A percentile compares a stretch with the other conserved stretches of the same genome.
Evolutionary conservation across 2,113 vertebrate genomes (phyloP).

Genomic region (Bos indicus): DNA sequence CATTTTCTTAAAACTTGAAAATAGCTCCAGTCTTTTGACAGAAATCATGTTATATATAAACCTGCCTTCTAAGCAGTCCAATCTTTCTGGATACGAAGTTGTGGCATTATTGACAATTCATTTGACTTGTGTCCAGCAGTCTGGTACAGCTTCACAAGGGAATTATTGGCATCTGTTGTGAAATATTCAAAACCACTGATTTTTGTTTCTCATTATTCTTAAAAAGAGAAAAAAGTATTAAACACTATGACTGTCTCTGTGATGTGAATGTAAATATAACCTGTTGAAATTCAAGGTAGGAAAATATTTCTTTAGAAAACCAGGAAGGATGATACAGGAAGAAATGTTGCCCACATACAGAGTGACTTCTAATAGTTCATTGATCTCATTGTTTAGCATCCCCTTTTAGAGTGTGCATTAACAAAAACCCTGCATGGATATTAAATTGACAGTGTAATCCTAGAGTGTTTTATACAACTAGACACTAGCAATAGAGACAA

Average conservation of each 20-base stretch:
- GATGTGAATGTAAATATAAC: slow-evolving; percentile 33
- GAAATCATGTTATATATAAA: slow-evolving; percentile 19
- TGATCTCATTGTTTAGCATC: slow-evolving; percentile 69
- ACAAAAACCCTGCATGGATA: slow-evolving; percentile 63
- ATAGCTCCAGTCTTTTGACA: background rate
- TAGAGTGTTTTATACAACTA: slow-evolving; percentile 67
- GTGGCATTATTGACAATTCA: slow-evolving; percentile 42
- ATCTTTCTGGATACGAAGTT: slow-evolving; percentile 51
- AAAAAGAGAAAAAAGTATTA: slow-evolving; percentile 6
- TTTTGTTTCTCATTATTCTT: slow-evolving; percentile 17
- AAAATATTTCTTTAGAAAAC: slow-evolving; percentile 66
- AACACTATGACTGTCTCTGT: background rate
- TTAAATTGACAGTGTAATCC: slow-evolving; percentile 71
- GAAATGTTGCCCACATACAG: slow-evolving; percentile 73
- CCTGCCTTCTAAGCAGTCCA: slow-evolving; percentile 28
- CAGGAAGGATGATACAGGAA: slow-evolving; percentile 63
- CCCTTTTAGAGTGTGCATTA: slow-evolving; percentile 66
- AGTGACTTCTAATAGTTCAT: slow-evolving; percentile 71
- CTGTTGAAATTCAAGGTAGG: slow-evolving; percentile 65
- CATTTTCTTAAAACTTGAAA: slow-evolving; percentile 68
- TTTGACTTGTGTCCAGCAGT: slow-evolving; percentile 21
- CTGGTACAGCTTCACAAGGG: slow-evolving; percentile 9
- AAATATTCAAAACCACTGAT: background rate
- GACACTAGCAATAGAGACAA: slow-evolving; percentile 62
- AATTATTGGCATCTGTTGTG: background rate